These are phyloP conservation scores for Orthonyx spaldingii DNA, from an alignment of 2,113 vertebrate genomes.

Conservation along the genomic window DNA sequence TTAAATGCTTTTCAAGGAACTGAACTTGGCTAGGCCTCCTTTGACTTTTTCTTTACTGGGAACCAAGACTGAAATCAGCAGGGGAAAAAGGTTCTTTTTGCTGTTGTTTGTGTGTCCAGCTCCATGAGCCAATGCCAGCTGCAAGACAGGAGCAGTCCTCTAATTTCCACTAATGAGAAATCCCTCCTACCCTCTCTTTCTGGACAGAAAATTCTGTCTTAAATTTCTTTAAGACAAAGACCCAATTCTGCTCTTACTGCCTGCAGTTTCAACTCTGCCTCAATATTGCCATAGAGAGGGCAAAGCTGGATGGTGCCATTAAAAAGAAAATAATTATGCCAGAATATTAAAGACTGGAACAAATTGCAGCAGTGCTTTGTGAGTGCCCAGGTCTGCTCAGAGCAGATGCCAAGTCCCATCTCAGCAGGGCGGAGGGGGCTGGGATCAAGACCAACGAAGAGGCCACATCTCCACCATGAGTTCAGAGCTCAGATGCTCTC, in stretches of 20 bases:
- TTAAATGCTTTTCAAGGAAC: background rate
- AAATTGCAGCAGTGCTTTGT: background rate
- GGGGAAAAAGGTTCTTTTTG: background rate
- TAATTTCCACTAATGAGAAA: conserved; percentile 15
- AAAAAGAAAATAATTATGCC: background rate
- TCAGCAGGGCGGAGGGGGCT: background rate
- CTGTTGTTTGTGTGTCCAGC: background rate
- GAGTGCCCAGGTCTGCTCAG: background rate
- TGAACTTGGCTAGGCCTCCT: background rate
- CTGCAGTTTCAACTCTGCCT: background rate
- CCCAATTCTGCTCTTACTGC: background rate
- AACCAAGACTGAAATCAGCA: background rate
- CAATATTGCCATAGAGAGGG: background rate
- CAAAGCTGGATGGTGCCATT: background rate
- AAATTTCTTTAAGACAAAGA: conserved; percentile 37
- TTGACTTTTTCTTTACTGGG: background rate
- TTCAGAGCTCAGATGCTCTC: background rate
- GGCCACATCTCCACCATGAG: background rate
- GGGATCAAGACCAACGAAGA: background rate
- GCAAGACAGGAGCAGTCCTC: background rate
- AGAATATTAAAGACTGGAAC: background rate
- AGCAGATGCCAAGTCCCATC: background rate
- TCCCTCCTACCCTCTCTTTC: background rate
- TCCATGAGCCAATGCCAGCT: background rate
- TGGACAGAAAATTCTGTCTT: conserved; percentile 5